A percentile compares a stretch with the other conserved stretches of the same genome.
phyloP scores from a whole-genome alignment of 2,797 vertebrate species.

The Xerus rutilus region DNA sequence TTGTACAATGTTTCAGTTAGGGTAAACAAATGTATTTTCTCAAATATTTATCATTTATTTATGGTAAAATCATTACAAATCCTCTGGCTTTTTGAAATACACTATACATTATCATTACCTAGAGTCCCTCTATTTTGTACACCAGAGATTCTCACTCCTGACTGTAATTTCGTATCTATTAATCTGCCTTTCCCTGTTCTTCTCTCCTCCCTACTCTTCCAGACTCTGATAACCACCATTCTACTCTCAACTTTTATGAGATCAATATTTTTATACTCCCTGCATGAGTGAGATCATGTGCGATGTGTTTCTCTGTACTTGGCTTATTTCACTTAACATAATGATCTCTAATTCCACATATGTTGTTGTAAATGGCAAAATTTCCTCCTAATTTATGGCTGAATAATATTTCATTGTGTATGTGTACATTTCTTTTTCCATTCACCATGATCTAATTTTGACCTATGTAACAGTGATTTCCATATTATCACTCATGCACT shows the following conservation, averaged over 20 bases:
- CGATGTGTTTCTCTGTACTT: not conserved
- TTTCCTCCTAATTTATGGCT: not conserved
- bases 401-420: not conserved
- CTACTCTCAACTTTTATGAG: not conserved
- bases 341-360: not conserved
- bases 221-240: accelerated
- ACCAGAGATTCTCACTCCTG: not conserved
- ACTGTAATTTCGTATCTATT: not conserved
- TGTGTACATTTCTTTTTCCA: not conserved
- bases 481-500: not conserved
- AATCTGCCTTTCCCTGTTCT: accelerated
- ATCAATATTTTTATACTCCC: not conserved
- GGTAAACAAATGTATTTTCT: not conserved
- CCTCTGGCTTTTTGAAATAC: too few relatives aligned
- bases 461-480: not conserved
- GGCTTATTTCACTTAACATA: not conserved
- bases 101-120: too few relatives aligned
- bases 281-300: not conserved
- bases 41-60: not conserved
- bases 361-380: too few relatives aligned
- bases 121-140: not conserved
- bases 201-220: too few relatives aligned
- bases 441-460: not conserved
- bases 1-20: not conserved
- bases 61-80: too few relatives aligned